Evolutionary conservation across 1,140 invertebrate species (phyloP).

Genomic region (Macrosteles quadrilineatus): DNA sequence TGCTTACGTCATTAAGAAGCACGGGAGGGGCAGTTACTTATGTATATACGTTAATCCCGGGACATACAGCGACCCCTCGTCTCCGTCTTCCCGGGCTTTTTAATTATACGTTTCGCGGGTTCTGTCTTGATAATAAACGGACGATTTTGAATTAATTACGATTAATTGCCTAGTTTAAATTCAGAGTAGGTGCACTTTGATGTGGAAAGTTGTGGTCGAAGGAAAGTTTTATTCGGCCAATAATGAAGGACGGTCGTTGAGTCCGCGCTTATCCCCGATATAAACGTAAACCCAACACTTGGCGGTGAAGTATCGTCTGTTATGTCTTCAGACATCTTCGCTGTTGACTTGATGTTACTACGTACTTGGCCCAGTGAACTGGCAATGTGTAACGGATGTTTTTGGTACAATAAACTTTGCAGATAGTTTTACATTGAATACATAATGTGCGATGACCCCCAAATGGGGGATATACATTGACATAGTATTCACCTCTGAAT

Average conservation of each 20-base stretch:
- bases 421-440: too few relatives aligned
- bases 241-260: neutral
- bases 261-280: too few relatives aligned
- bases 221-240: slow-evolving; percentile 13
- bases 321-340: too few relatives aligned
- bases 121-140: slow-evolving; percentile 26
- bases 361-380: too few relatives aligned
- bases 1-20: slow-evolving; percentile 36
- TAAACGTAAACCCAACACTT: too few relatives aligned
- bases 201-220: slow-evolving; percentile 19
- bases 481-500: too few relatives aligned
- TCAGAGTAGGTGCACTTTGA: slow-evolving; percentile 26
- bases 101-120: slow-evolving; percentile 31
- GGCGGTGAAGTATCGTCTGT: too few relatives aligned
- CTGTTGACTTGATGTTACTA: too few relatives aligned
- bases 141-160: slow-evolving; percentile 33
- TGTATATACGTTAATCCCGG: slow-evolving; percentile 38
- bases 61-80: slow-evolving; percentile 27
- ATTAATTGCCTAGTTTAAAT: slow-evolving; percentile 37
- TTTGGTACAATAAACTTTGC: too few relatives aligned
- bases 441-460: too few relatives aligned
- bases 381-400: too few relatives aligned
- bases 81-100: slow-evolving; percentile 30
- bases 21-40: slow-evolving; percentile 36
- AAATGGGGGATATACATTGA: too few relatives aligned